Evolutionary conservation across 1,140 invertebrate genomes (phyloP), one percentile per base, ranked within the genome.

Genomic region (Cardiocondyla obscurior): DNA sequence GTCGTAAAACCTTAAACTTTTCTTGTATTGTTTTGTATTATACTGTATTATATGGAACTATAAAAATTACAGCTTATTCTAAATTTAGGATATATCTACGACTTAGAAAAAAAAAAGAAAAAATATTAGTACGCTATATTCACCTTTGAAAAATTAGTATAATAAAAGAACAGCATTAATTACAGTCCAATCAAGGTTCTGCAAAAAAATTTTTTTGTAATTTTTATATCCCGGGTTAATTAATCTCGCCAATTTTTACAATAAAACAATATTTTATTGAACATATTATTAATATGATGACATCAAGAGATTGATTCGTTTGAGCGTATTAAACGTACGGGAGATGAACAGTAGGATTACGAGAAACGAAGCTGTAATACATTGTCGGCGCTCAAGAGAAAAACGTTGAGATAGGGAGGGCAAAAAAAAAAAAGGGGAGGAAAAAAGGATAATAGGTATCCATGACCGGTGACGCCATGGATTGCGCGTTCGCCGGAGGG

Each of bases 391-490:
- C 10, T 36, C 1, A 30, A 72, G 33, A 33, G 53, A 28, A 83
- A 46, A 58, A n/a, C n/a, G n/a, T n/a, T 44, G 42, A 44, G 14
- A 70, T n/a, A n/a, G n/a, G 62, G 46, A 53, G 72, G 39, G 46
- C n/a, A n/a, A n/a, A n/a, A n/a, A 28, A 53, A n/a, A 58, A 53
- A 81, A 82, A 72, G 58, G 64, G 28, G 25, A 5, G 16, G 55
- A 69, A 84, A 85, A 81, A 46, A 86, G 82, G 90, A 86, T 89
- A 84, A 88, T 84, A 81, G 72, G 70, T 85, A 88, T 90, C 74
- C 62, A 85, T 81, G 36, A 44, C 55, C 28, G 28, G 70, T 83
- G 76, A 83, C 67, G 69, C 28, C 16, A 12, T 79, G 72, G 36
- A 87, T 86, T 67, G 77, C 51, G 85, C 83, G 83, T 22, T 25